Percentiles rank a stretch among this genome's conserved stretches.
Evolutionary conservation across 2,797 vertebrate species (phyloP).

Genomic region (Eidolon dupreanum): DNA sequence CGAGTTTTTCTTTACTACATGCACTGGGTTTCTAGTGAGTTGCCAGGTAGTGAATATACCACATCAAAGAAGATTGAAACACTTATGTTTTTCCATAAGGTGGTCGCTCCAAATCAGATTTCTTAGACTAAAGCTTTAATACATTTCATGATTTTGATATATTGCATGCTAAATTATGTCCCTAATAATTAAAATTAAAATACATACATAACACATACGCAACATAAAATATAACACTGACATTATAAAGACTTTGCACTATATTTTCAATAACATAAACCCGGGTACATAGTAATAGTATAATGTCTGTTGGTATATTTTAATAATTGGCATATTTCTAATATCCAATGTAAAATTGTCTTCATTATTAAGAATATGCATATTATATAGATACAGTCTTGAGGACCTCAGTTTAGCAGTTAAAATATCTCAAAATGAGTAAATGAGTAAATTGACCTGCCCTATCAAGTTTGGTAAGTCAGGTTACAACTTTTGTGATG

Average conservation of each 20-base stretch:
- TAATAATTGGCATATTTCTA: background rate
- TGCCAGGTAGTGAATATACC: background rate
- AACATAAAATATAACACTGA: background rate
- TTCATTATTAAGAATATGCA: background rate
- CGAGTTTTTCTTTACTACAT: background rate
- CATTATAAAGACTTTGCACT: background rate
- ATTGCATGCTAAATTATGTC: background rate
- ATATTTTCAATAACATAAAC: background rate
- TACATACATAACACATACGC: background rate
- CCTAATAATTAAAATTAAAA: background rate
- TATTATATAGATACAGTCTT: background rate
- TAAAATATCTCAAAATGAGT: background rate
- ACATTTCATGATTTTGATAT: background rate
- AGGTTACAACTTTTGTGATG: background rate
- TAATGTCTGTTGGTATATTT: background rate
- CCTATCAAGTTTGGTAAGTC: background rate
- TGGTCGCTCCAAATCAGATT: background rate
- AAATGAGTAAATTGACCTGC: background rate
- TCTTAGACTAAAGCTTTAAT: background rate
- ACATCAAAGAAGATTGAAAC: constrained; percentile 24
- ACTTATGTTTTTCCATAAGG: background rate
- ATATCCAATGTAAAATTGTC: background rate
- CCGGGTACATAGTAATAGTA: background rate
- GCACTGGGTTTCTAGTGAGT: background rate
- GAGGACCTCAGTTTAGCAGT: background rate